Evolutionary conservation across 2,888 invertebrate species (phyloP), one percentile per base, ranked within the genome.

Genomic region (Maniola hyperantus): DNA sequence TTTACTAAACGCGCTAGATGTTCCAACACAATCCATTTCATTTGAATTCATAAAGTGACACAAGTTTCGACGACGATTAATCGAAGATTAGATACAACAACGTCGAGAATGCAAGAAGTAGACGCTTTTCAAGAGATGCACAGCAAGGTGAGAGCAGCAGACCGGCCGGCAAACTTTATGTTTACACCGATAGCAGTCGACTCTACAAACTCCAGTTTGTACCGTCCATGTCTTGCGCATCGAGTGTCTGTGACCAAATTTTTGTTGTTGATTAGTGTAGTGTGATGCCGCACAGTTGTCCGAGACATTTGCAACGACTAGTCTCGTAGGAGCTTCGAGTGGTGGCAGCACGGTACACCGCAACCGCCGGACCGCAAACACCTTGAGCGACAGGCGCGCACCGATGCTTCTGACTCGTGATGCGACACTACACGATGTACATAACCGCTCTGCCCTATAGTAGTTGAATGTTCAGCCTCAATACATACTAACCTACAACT

Each of bases 211-310:
- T 77, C 79, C 84, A 83, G 88, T 89, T 89, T 83, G 89, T 91
- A 87, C 85, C 82, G 85, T 82, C 82, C 83, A 84, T 88, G 82
- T 90, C 80, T 89, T 84, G 85, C 85, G 86, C 85, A 85, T 89
- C 89, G 84, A 89, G 85, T 90, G 85, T 87, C 85, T 89, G 84
- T 87, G 84, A 82, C 81, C 82, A 80, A 88, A 80, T 87, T 26
- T 84, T 91, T 89, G 89, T 85, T 91, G 88, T 91, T 89, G 81
- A 88, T 77, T 91, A 90, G 91, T 80, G 87, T 91, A 91, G 91
- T 91, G 89, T 89, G 80, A 87, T 91, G 91, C 85, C 84, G 88
- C 89, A 91, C 90, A 68, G 79, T 82, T 81, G 80, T 79, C 82
- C 79, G 82, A 81, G 83, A 80, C 83, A 84, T 85, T 84, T 83